phyloP scores from a whole-genome alignment of 2,797 vertebrate genomes.

The Rhinoraja longicauda region DNA sequence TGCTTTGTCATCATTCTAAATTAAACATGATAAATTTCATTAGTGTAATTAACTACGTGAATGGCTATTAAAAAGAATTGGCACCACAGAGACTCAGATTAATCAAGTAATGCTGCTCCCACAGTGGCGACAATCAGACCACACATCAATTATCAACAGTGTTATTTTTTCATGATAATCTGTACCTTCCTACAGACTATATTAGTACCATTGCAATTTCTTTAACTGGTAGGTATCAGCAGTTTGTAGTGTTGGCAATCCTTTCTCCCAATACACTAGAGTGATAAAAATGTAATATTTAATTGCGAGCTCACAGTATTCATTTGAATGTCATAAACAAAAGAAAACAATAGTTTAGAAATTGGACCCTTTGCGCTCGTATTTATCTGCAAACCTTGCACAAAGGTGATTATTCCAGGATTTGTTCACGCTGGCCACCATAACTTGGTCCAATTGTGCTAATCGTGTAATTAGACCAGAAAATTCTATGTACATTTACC shows the following conservation, averaged over 20 bases:
- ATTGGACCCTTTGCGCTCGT: no score
- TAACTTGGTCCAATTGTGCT: no score
- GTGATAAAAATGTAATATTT: neutral
- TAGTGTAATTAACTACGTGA: constrained; percentile 24
- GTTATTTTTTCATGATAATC: neutral
- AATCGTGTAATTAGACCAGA: no score
- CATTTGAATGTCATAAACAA: constrained; percentile 5
- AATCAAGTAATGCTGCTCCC: neutral
- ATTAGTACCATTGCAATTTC: neutral
- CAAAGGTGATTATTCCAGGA: no score
- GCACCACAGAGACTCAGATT: neutral
- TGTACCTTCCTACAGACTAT: neutral
- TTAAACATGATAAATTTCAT: neutral
- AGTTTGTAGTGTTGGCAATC: neutral
- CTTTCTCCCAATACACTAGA: neutral
- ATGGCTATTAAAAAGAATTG: constrained; percentile 2
- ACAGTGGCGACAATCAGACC: neutral
- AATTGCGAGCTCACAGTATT: neutral
- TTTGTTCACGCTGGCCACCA: no score
- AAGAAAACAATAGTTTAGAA: neutral
- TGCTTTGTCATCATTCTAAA: neutral
- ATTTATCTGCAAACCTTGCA: no score
- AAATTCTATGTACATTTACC: no score
- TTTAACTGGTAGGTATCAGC: neutral
- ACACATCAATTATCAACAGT: neutral